A percentile compares a stretch with the other conserved stretches of the same genome.
These are phyloP conservation scores for Gasterosteus aculeatus DNA, from an alignment of 2,113 vertebrate genomes.

Conservation along the genomic window DNA sequence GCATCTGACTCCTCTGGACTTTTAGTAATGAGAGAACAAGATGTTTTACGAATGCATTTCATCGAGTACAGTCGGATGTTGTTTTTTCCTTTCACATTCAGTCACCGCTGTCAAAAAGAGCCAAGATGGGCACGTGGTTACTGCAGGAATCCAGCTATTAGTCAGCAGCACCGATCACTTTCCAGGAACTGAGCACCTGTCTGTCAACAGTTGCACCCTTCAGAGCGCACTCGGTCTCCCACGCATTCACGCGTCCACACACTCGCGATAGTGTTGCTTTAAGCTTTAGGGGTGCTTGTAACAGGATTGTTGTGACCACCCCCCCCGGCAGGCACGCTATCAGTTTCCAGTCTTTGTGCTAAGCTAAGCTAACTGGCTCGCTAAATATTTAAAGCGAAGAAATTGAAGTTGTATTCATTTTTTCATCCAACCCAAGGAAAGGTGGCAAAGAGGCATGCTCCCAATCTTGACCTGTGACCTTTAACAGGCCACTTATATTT, in stretches of 20 bases:
- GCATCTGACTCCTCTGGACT: background rate
- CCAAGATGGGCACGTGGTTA: constrained; percentile 47
- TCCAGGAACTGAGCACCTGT: constrained; percentile 78
- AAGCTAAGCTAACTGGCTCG: background rate
- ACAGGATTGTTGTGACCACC: background rate
- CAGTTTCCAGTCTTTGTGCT: background rate
- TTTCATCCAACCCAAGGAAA: background rate
- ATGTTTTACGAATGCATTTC: constrained; percentile 3
- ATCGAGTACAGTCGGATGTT: constrained; percentile 30
- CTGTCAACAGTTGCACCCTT: constrained; percentile 32
- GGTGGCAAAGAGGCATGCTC: background rate
- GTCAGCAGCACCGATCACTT: constrained; percentile 66
- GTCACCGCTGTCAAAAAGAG: constrained; percentile 27
- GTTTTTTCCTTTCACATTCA: constrained; percentile 35
- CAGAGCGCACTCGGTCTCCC: background rate
- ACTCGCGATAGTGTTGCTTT: background rate
- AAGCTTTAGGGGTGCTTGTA: background rate
- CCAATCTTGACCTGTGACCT: background rate
- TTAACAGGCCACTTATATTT: background rate
- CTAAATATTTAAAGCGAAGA: background rate
- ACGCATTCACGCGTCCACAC: background rate
- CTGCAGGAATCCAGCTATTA: constrained; percentile 62
- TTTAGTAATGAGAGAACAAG: background rate
- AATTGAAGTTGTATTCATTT: background rate
- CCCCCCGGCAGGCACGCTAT: background rate